phyloP scores from a whole-genome alignment of 2,888 invertebrate species.

The Eupithecia tripunctaria region DNA sequence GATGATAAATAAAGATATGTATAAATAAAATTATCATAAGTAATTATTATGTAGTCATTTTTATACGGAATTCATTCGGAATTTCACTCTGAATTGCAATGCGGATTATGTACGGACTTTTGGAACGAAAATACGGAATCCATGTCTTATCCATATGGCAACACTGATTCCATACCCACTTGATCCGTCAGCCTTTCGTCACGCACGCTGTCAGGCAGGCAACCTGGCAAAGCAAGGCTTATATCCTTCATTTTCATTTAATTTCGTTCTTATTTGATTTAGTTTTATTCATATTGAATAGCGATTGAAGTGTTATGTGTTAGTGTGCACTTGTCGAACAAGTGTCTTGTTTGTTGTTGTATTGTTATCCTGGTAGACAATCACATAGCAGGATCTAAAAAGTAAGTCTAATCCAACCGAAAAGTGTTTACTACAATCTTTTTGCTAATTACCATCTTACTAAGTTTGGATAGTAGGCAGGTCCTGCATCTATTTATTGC shows the following conservation, averaged over 20 bases:
- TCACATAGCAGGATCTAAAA: background rate
- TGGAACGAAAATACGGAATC: no score
- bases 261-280: conserved; percentile 31
- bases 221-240: background rate
- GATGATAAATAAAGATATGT: no score
- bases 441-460: background rate
- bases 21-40: no score
- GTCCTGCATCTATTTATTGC: background rate
- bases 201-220: background rate
- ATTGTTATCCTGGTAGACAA: background rate
- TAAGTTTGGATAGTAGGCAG: background rate
- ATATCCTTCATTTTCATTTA: conserved; percentile 7
- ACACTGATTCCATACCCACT: no score
- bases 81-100: no score
- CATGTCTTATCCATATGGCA: no score
- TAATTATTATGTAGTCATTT: no score
- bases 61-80: no score
- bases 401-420: background rate
- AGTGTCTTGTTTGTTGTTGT: conserved; percentile 12
- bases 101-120: no score
- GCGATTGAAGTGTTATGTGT: conserved; percentile 14
- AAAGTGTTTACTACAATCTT: background rate
- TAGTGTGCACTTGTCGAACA: conserved; percentile 9
- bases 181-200: background rate
- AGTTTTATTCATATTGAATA: conserved; percentile 39